phyloP scores from a whole-genome alignment of 2,888 invertebrate species.

The Hypena proboscidalis region DNA sequence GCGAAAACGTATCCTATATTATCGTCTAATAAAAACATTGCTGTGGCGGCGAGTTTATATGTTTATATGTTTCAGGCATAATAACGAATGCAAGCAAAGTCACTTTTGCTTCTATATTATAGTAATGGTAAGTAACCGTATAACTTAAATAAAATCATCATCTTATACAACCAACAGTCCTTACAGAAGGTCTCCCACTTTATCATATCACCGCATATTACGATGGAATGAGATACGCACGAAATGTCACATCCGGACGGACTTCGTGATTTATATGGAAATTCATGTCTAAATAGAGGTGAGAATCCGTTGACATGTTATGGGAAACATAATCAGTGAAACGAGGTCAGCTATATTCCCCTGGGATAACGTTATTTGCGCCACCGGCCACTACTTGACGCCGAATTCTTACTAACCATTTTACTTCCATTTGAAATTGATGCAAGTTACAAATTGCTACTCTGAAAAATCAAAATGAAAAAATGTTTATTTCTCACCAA shows the following conservation, averaged over 20 bases:
- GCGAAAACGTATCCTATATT: too few relatives aligned
- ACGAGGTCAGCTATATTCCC: conserved; percentile 35
- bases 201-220: conserved; percentile 15
- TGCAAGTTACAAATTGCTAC: not conserved
- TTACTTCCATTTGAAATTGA: conserved; percentile 29
- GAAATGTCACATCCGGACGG: conserved; percentile 19
- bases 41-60: too few relatives aligned
- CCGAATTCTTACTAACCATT: conserved; percentile 19
- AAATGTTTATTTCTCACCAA: too few relatives aligned
- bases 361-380: conserved; percentile 22
- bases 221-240: conserved; percentile 14
- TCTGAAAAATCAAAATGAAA: too few relatives aligned
- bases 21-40: too few relatives aligned
- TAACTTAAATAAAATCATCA: conserved; percentile 8
- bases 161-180: conserved; percentile 5
- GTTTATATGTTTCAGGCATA: too few relatives aligned
- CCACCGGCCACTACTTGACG: conserved; percentile 18
- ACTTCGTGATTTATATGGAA: conserved; percentile 35
- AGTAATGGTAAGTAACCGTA: conserved; percentile 2
- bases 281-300: conserved; percentile 36
- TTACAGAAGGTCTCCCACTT: conserved; percentile 1
- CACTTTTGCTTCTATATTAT: too few relatives aligned
- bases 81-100: too few relatives aligned
- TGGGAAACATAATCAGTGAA: conserved; percentile 35
- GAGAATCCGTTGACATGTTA: conserved; percentile 26